Evolutionary conservation across 2,113 vertebrate genomes (phyloP).

Genomic region (Coturnix japonica): DNA sequence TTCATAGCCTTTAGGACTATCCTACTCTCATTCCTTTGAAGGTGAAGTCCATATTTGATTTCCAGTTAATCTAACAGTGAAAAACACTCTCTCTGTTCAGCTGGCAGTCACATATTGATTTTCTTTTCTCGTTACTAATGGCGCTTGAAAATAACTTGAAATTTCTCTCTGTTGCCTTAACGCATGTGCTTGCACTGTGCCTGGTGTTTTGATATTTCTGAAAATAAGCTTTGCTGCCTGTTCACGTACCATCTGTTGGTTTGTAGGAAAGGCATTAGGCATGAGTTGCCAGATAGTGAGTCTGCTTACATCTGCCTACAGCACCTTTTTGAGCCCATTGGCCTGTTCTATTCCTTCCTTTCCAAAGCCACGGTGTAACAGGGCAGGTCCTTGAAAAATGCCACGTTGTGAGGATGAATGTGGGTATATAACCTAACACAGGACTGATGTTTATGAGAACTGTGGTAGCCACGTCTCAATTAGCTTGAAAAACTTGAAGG

Average conservation of each 20-base stretch:
- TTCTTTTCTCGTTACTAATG: conserved; percentile 32
- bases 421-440: not conserved
- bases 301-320: not conserved
- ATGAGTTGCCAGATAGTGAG: not conserved
- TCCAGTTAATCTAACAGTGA: not conserved
- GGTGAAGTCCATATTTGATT: not conserved
- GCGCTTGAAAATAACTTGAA: not conserved
- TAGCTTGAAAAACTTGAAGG: not conserved
- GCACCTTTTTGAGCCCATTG: not conserved
- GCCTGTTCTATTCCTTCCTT: not conserved
- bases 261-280: conserved; percentile 30
- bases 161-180: conserved; percentile 13
- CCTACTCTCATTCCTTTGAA: not conserved
- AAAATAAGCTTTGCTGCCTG: conserved; percentile 40
- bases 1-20: not conserved
- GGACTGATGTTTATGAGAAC: not conserved
- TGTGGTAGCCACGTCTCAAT: not conserved
- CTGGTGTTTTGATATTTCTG: conserved; percentile 47
- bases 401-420: not conserved
- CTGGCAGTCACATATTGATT: conserved; percentile 5
- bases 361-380: not conserved
- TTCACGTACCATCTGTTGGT: conserved; percentile 32
- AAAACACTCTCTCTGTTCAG: not conserved
- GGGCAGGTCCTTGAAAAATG: not conserved
- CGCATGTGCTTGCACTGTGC: conserved; percentile 5